Evolutionary conservation across 2,113 vertebrate genomes (phyloP).

Genomic region (Lamprotornis superbus): DNA sequence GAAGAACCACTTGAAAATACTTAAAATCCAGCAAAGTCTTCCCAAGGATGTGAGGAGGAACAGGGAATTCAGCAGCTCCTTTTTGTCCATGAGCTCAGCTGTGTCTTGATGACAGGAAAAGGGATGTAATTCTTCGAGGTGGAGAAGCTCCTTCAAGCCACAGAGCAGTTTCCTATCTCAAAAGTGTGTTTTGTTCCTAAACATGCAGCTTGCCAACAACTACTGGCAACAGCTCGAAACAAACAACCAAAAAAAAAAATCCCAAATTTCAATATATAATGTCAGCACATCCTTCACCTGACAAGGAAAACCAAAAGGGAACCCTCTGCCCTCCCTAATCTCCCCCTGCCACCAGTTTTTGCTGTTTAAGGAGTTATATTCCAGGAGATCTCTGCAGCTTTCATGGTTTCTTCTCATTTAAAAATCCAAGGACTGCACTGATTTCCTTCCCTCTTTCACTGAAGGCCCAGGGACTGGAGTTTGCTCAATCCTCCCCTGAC

Average conservation of each 20-base stretch:
- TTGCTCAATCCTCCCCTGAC: not conserved
- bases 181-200: not conserved
- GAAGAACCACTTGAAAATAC: not conserved
- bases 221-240: not conserved
- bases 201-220: not conserved
- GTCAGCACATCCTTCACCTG: not conserved
- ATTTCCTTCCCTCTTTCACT: not conserved
- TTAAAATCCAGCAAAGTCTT: not conserved
- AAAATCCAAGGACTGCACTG: not conserved
- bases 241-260: not conserved
- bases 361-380: not conserved
- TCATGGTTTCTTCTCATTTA: not conserved
- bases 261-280: not conserved
- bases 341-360: not conserved
- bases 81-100: not conserved
- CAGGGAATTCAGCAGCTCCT: not conserved
- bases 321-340: not conserved
- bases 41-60: not conserved
- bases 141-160: not conserved
- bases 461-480: not conserved
- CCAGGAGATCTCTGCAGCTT: not conserved
- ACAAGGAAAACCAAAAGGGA: not conserved
- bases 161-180: not conserved
- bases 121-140: not conserved
- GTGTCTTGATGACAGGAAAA: not conserved